These are phyloP conservation scores for Halocynthia aurantium DNA, from an alignment of 23 tunicate species.

Conservation along the genomic window DNA sequence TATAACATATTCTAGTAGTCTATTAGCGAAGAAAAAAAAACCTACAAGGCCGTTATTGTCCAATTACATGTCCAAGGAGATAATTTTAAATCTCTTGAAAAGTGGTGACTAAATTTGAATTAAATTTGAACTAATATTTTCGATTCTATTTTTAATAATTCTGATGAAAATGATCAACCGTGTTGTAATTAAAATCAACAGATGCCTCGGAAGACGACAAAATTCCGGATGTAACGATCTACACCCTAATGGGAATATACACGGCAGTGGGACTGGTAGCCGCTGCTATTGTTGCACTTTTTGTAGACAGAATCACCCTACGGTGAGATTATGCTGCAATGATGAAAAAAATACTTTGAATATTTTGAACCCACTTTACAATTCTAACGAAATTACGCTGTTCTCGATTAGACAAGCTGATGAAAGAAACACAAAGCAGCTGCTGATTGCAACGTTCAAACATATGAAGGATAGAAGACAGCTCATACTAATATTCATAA, in stretches of 20 bases:
- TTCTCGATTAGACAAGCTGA: constrained; percentile 33
- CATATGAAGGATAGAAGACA: constrained; percentile 79
- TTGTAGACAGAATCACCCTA: constrained; percentile 52
- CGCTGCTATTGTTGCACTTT: constrained; percentile 41
- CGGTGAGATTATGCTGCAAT: constrained; percentile 35
- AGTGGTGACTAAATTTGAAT: no score
- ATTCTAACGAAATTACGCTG: not conserved
- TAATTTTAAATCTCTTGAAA: no score
- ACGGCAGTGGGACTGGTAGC: constrained; percentile 65
- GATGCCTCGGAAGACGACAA: not conserved
- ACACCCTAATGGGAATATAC: constrained; percentile 94
- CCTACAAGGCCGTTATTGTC: not conserved
- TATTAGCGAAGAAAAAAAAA: no score
- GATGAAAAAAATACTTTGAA: not conserved
- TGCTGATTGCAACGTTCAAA: constrained; percentile 61
- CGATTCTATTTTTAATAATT: no score
- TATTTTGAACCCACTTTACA: not conserved
- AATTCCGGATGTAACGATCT: constrained; percentile 24
- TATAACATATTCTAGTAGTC: no score
- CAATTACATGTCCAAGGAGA: not conserved
- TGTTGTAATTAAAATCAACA: no score
- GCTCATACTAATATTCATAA: constrained; percentile 62
- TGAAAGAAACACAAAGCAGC: constrained; percentile 26
- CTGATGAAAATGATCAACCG: no score
- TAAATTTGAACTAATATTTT: no score